phyloP scores from a whole-genome alignment of 1,140 invertebrate species.

The Heliconius nattereri region DNA sequence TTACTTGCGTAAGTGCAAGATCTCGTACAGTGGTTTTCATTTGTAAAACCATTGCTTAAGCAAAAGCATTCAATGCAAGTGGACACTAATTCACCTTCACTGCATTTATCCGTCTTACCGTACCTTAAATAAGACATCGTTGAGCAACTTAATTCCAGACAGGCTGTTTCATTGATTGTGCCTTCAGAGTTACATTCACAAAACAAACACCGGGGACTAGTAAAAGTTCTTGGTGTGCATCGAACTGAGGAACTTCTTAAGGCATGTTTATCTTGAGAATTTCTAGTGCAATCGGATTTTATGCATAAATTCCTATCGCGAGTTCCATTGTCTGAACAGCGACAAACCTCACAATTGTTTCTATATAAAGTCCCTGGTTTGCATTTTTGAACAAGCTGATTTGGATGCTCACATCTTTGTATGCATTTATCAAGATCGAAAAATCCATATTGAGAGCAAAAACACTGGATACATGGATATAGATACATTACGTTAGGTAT shows the following conservation, averaged over 20 bases:
- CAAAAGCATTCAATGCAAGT: slow-evolving; percentile 70
- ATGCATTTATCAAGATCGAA: slow-evolving; percentile 61
- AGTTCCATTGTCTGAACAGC: slow-evolving; percentile 56
- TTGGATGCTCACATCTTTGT: slow-evolving; percentile 52
- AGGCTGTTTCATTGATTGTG: slow-evolving; percentile 53
- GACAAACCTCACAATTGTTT: slow-evolving; percentile 58
- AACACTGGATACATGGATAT: slow-evolving; percentile 62
- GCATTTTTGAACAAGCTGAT: slow-evolving; percentile 42
- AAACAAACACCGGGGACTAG: slow-evolving; percentile 60
- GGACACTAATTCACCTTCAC: slow-evolving; percentile 60
- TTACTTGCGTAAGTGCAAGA: slow-evolving; percentile 57
- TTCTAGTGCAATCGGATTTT: slow-evolving; percentile 43
- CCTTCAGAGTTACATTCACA: slow-evolving; percentile 60
- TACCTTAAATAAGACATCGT: slow-evolving; percentile 44
- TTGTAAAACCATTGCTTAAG: slow-evolving; percentile 46
- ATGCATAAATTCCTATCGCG: slow-evolving; percentile 51
- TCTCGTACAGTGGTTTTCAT: slow-evolving; percentile 58
- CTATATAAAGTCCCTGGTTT: slow-evolving; percentile 59
- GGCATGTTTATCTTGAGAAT: slow-evolving; percentile 31
- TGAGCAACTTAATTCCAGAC: slow-evolving; percentile 60
- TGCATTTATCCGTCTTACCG: slow-evolving; percentile 46
- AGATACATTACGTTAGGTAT: slow-evolving; percentile 70
- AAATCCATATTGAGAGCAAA: slow-evolving; percentile 62
- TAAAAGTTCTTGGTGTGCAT: slow-evolving; percentile 59
- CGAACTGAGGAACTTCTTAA: slow-evolving; percentile 40